These are phyloP conservation scores for Cynaeus angustus DNA, from an alignment of 2,888 invertebrate genomes.

Conservation along the genomic window DNA sequence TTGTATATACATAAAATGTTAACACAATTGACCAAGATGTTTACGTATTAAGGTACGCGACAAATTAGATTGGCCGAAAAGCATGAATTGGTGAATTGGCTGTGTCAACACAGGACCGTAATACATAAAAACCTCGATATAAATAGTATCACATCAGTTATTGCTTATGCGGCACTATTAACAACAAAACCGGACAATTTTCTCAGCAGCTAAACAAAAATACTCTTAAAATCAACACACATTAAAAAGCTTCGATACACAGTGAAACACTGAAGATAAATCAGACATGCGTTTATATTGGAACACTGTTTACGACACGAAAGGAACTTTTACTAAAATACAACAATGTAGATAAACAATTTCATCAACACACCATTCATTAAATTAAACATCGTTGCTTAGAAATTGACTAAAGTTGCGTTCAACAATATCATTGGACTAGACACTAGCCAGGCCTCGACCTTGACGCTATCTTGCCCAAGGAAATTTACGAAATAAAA, in stretches of 20 bases:
- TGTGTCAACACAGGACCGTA: constrained; percentile 33
- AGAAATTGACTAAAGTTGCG: constrained; percentile 48
- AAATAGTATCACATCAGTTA: constrained; percentile 62
- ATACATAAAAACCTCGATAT: constrained; percentile 55
- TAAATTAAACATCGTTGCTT: constrained; percentile 41
- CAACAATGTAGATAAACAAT: not conserved
- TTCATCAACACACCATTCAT: constrained; percentile 29
- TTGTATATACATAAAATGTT: constrained; percentile 48
- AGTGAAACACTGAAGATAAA: constrained; percentile 39
- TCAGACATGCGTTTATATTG: constrained; percentile 27
- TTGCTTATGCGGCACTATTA: constrained; percentile 59
- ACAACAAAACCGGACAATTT: constrained; percentile 30
- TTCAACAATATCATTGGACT: not conserved
- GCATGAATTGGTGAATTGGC: constrained; percentile 19
- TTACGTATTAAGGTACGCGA: constrained; percentile 46
- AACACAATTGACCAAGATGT: constrained; percentile 50
- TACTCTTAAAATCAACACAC: constrained; percentile 33
- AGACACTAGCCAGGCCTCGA: too few relatives aligned
- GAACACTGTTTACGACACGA: constrained; percentile 31
- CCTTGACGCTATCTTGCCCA: not conserved
- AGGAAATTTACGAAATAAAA: constrained; percentile 2
- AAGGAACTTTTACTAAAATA: constrained; percentile 33
- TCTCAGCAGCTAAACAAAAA: constrained; percentile 22
- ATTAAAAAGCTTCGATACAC: constrained; percentile 37
- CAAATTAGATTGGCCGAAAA: constrained; percentile 17